Base-by-base conservation (phyloP, 2,797 vertebrate genomes). In the Mus caroli region DNA sequence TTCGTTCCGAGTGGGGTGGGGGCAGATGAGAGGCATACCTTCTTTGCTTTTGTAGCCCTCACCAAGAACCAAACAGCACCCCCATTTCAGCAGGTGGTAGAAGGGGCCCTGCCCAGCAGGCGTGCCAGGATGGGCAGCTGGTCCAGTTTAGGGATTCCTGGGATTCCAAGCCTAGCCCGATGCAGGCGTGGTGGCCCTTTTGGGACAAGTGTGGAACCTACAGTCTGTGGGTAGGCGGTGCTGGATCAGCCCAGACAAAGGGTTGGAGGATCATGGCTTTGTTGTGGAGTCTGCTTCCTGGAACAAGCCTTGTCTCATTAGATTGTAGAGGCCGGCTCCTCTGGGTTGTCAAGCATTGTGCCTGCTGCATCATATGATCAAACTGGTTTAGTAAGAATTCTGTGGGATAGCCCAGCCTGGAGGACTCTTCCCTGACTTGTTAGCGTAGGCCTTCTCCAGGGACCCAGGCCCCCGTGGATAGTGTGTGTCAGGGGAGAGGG, bases 251-350 rank as follows among this genome's bases (percentile, higher is more conserved):
- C 43, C 52, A 82, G 73, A 31, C 34, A 58, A 50, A 93, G 52
- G 50, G 67, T 62, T 80, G 69, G 56, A 90, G 37, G 82, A 40
- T 93, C 86, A 62, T 82, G 78, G 83, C 58, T 73, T 95, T 83
- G 54, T 82, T 83, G 56, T 95, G 90, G 90, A 93, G 90, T 77
- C n/a, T 91, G 76, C 43, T 91, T 96, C 93, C 73, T 73, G 88
- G 69, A 94, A 50, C 28, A 58, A 83, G 67, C 43, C 79, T 94
- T 62, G 37, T 46, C 34, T 96, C 79, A 46, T 76, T 37, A 75
- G n/a, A 87, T n/a, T 89, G 92, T 69, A 31, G 64, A 92, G 46
- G 67, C 82, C 20, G 43, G 62, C 43, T 88, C 67, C 89, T 67
- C 24, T 91, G 52, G 43, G 56, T 56, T 79, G 73, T n/a, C 64